Base-by-base conservation (phyloP, 2,797 vertebrate genomes). In the Pelobates cultripes region DNA sequence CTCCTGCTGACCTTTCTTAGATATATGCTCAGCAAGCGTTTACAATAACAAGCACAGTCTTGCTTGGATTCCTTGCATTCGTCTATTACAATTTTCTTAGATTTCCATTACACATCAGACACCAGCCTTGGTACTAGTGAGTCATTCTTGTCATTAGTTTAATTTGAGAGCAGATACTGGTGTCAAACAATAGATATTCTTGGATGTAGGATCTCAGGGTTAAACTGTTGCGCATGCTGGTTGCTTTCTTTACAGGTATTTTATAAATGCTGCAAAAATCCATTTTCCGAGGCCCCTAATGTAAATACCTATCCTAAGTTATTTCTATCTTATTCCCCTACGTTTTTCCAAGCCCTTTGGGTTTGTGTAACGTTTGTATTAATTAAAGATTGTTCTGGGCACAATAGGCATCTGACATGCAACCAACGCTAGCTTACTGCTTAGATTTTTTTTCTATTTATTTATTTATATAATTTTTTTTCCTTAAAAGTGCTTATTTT, bases 1-100 rank as follows among this genome's bases (percentile, higher is more conserved):
- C 88, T 85, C 84, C 74, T 76, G 81, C 76, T 88, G 87, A 90
- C 89, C 88, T 91, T 89, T 90, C 82, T 79, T 71, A 80, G 86
- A 84, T 88, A 88, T 90, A 88, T 82, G 89, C 88, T 89, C 86
- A 87, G 87, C 87, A 87, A 85, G 82, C 68, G 73, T 80, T 68
- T 88, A 73, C 85, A 88, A 88, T 87, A 86, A 84, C 84, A 86
- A 86, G 47, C 47, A 10, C 47, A 51, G 47, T 51, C 47, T 10
- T 51, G 47, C 47, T 10, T 51, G 47, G 47, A 51, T 6, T 86
- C 78, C 72, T 87, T 89, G 77, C 75, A 81, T 87, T 10, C 47
- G 10, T 51, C 47, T 51, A 51, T 51, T 51, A 51, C 47, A 51
- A 1, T 5, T 51, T 51, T 51, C 47, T 51, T 51, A 51, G 5